Conservation (phyloP, 2,113 vertebrate genomes). For the Mustela lutreola region DNA sequence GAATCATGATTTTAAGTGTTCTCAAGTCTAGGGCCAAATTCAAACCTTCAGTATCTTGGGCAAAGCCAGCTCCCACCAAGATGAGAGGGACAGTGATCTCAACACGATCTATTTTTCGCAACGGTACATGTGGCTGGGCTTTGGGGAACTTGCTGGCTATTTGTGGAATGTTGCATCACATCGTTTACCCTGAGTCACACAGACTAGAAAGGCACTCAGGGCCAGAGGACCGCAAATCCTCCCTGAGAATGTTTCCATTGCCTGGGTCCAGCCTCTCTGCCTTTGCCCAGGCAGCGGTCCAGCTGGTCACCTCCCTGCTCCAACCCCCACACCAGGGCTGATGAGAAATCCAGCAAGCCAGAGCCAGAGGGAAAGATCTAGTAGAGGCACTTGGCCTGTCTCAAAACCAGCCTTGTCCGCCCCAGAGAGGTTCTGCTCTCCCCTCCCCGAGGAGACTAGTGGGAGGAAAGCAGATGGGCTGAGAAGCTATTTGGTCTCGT, state of each 20-base stretch:
- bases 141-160: slow-evolving; percentile 37
- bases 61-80: background rate
- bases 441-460: background rate
- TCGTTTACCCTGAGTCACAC: slow-evolving; percentile 17
- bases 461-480: background rate
- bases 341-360: slow-evolving; percentile 16
- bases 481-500: slow-evolving; percentile 40
- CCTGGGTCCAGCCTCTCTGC: background rate
- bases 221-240: background rate
- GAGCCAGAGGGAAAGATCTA: slow-evolving; percentile 32
- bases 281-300: background rate
- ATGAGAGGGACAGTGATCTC: background rate
- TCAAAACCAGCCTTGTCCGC: slow-evolving; percentile 28
- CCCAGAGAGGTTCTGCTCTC: background rate
- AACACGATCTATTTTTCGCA: background rate
- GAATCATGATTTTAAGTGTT: background rate
- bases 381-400: slow-evolving; percentile 12
- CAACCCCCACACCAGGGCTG: background rate
- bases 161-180: slow-evolving; percentile 13
- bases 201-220: background rate
- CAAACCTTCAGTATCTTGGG: background rate
- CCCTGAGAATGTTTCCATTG: background rate
- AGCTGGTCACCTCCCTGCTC: background rate
- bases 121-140: background rate
- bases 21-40: background rate